These are phyloP conservation scores for Syrmaticus mikado DNA, from an alignment of 2,113 vertebrate genomes.

Conservation along the genomic window DNA sequence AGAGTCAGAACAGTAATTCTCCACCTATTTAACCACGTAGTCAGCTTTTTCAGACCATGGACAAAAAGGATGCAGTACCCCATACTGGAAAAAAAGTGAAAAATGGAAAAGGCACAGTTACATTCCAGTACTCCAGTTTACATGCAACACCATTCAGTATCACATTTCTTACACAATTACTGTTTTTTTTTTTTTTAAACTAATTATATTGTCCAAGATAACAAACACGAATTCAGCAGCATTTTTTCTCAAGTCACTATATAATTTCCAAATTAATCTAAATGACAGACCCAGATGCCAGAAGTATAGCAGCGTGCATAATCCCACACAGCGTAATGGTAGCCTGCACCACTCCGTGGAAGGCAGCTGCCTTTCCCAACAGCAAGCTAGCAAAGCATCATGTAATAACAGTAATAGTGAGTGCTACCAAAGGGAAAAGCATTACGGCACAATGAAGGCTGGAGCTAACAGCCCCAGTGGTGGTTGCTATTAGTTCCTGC, in stretches of 20 bases:
- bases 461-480: slow-evolving; percentile 19
- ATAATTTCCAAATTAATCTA: slow-evolving; percentile 60
- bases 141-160: background rate
- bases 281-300: slow-evolving; percentile 28
- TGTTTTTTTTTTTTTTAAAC: background rate
- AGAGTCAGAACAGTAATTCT: slow-evolving; percentile 79
- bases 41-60: slow-evolving; percentile 88
- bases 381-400: slow-evolving; percentile 8
- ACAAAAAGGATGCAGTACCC: slow-evolving; percentile 96
- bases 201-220: background rate
- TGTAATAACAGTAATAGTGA: slow-evolving; percentile 42
- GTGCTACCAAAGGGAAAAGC: background rate
- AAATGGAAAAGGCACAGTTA: background rate
- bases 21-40: slow-evolving; percentile 81
- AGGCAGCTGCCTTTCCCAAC: slow-evolving; percentile 44
- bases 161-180: background rate
- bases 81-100: slow-evolving; percentile 82
- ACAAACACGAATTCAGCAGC: background rate
- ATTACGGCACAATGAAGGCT: background rate
- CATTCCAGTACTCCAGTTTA: background rate
- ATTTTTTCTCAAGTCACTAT: slow-evolving; percentile 28
- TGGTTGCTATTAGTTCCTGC: background rate
- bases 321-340: slow-evolving; percentile 8
- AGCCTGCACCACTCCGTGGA: background rate
- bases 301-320: background rate